Percentiles rank a stretch among this genome's conserved stretches.
These are phyloP conservation scores for Martes martes DNA, from an alignment of 2,113 vertebrate species.

Conservation along the genomic window DNA sequence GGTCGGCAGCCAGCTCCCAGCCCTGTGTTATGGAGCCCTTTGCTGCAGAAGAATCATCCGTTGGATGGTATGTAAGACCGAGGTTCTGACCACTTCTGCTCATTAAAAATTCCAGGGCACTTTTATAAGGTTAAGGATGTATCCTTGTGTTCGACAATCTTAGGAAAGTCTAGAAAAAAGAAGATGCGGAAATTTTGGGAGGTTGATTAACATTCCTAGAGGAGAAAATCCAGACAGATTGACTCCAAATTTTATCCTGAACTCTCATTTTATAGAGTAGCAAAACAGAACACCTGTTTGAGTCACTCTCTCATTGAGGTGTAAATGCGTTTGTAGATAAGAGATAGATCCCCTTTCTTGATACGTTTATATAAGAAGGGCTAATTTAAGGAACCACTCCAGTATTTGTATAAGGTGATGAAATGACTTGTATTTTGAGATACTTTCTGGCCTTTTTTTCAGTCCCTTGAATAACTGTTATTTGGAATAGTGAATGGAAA, in stretches of 20 bases:
- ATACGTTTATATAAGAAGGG: neutral
- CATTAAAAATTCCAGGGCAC: constrained; percentile 68
- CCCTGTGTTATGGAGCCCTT: neutral
- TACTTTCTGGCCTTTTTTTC: neutral
- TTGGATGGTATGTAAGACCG: constrained; percentile 35
- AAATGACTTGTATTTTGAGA: neutral
- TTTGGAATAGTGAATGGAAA: neutral
- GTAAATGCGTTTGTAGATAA: neutral
- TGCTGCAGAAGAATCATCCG: constrained; percentile 38
- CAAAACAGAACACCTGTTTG: constrained; percentile 36
- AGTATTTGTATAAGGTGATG: neutral
- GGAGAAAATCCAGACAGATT: neutral
- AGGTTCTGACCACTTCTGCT: constrained; percentile 65
- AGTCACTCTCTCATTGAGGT: neutral
- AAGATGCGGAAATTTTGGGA: constrained; percentile 13
- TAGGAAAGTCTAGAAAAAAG: neutral
- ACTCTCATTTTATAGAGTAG: neutral
- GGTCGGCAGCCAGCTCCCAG: constrained; percentile 57
- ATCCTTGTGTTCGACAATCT: constrained; percentile 26
- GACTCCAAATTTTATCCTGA: neutral
- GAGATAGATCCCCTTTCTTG: neutral
- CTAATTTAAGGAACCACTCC: neutral
- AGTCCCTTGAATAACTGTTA: neutral
- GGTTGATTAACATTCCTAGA: neutral
- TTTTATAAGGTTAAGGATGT: constrained; percentile 71